A percentile compares a stretch with the other conserved stretches of the same genome.
Evolutionary conservation across 1,140 invertebrate genomes (phyloP).

Genomic region (Macrocentrus cingulum): DNA sequence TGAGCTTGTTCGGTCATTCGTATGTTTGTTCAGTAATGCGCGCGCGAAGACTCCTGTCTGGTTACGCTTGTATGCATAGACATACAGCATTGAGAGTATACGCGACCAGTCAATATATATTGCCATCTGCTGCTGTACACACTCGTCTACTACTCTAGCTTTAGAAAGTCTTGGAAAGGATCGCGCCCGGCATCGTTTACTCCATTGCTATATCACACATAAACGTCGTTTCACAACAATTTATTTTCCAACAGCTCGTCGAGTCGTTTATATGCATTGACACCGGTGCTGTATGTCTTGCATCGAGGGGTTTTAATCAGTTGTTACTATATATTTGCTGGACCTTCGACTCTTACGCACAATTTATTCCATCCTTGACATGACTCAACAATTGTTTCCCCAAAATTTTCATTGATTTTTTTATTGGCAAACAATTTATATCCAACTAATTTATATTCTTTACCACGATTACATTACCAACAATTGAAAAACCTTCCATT

Average conservation of each 20-base stretch:
- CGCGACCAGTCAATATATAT: slow-evolving; percentile 14
- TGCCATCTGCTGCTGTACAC: slow-evolving; percentile 1
- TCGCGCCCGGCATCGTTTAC: slow-evolving; percentile 2
- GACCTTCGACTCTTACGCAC: neutral
- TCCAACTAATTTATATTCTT: too few relatives aligned
- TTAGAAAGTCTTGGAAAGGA: slow-evolving; percentile 28
- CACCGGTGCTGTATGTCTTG: neutral
- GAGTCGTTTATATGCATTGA: neutral
- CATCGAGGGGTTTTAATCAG: slow-evolving; percentile 4
- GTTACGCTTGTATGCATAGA: slow-evolving; percentile 11
- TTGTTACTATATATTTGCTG: neutral
- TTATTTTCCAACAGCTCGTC: slow-evolving; percentile 11
- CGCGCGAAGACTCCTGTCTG: neutral
- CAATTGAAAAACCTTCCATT: too few relatives aligned
- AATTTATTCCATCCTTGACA: slow-evolving; percentile 12
- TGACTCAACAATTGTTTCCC: neutral
- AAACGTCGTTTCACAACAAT: slow-evolving; percentile 12
- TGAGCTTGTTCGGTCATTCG: neutral
- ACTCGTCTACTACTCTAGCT: slow-evolving; percentile 17
- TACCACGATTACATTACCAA: too few relatives aligned
- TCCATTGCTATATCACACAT: neutral
- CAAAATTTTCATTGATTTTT: neutral
- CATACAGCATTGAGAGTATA: slow-evolving; percentile 2
- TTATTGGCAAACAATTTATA: neutral
- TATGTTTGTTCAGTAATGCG: neutral